phyloP scores from a whole-genome alignment of 2,888 invertebrate species.

The Calliphora vomitoria region DNA sequence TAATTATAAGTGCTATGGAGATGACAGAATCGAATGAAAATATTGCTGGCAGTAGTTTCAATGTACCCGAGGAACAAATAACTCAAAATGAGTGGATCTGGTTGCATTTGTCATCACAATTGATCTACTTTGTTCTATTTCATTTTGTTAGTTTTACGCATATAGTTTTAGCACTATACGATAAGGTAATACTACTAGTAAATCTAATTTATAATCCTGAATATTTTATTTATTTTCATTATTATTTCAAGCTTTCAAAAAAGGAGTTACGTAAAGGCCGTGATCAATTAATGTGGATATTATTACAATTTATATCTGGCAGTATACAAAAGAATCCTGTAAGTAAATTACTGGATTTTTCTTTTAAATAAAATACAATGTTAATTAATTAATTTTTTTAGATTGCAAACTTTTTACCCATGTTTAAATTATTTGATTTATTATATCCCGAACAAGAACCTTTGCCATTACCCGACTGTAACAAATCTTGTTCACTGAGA shows the following conservation, averaged over 20 bases:
- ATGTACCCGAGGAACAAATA: constrained; percentile 84
- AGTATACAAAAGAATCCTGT: constrained; percentile 97
- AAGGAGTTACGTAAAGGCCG: constrained; percentile 94
- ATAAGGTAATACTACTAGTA: constrained; percentile 86
- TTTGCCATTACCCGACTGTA: constrained; percentile 94
- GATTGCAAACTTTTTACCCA: constrained; percentile 94
- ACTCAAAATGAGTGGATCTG: constrained; percentile 90
- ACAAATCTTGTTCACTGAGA: constrained; percentile 89
- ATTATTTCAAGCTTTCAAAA: constrained; percentile 87
- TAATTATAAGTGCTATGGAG: constrained; percentile 96
- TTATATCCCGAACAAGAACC: constrained; percentile 97
- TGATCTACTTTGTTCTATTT: constrained; percentile 97
- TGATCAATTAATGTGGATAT: constrained; percentile 99
- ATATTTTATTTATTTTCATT: constrained; percentile 1
- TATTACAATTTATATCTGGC: constrained; percentile 98
- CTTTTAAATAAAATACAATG: not conserved
- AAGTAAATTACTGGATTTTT: constrained; percentile 77
- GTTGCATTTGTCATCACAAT: constrained; percentile 96
- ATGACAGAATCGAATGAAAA: constrained; percentile 90
- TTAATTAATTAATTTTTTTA: constrained; percentile 78
- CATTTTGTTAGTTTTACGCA: constrained; percentile 97
- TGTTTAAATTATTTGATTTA: constrained; percentile 95
- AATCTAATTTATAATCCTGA: not conserved
- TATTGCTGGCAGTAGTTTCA: constrained; percentile 83
- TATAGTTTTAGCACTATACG: constrained; percentile 94